Evolutionary conservation across 2,797 vertebrate genomes (phyloP), one percentile per base, ranked within the genome.

Genomic region (Ispidina lecontei): DNA sequence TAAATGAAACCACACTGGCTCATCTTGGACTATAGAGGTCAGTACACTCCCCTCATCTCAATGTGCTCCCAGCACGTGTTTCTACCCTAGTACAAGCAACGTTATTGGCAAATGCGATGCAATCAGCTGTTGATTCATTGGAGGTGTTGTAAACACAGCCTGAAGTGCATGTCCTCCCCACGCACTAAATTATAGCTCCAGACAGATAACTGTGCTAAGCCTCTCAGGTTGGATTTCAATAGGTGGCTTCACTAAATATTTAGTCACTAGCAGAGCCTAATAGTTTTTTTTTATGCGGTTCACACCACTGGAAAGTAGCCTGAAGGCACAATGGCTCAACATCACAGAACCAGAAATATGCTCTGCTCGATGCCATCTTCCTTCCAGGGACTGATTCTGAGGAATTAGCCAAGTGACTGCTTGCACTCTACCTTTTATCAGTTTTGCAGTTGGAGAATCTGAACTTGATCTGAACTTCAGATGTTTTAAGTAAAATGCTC

Each of bases 11-110:
- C 19, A 6, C n/a, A 17, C 6, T 79, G 39, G 35, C 87, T 43
- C 46, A 5, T 37, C 10, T 54, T 10, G 84, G 71, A 58, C 95
- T 56, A 12, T 9, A 93, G 92, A 84, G 73, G 92, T 90, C 95
- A 86, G 88, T 93, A 14, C 51, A 4, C 31, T 31, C 90, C 20
- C 70, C 44, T 47, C 11, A 3, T 52, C 39, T 51, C 6, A n/a
- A n/a, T 1, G 14, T 11, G 14, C 37, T 58, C 9, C 31, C 26
- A 68, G 18, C 44, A 12, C 5, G 17, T 14, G 56, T 22, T 72
- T 43, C 4, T 8, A 16, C 5, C 54, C 37, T 19, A 10, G 25
- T 9, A 46, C 41, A 35, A 67, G 62, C 9, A 33, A 64, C 5
- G 1, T 21, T 14, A 2, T 29, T 29, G 64, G 59, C 56, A 68